Evolutionary conservation across 1,140 invertebrate genomes (phyloP), one percentile per base, ranked within the genome.

Genomic region (Trachelipus rathkii): DNA sequence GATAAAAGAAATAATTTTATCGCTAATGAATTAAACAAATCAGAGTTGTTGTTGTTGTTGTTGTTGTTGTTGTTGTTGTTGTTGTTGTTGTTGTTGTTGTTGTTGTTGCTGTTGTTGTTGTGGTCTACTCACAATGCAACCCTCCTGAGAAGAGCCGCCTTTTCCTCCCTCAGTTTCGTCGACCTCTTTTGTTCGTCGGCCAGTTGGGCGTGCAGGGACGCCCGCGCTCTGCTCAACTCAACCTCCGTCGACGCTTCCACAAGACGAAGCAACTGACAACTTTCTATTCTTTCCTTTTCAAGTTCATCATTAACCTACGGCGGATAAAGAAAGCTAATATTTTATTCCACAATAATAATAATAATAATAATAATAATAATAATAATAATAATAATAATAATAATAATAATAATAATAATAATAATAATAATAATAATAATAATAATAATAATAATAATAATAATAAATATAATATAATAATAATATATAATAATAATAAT

Each of bases 391-490:
- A 70, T 70, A 70, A 70, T 70, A 19, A 70, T 70, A 70, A 70
- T 70, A 70, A 70, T 70, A 70, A 70, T 70, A 9, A 5, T 70
- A 70, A 70, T 70, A 70, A 70, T 70, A 70, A 70, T 70, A 70
- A 70, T 70, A 70, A 70, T 70, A 70, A 70, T 70, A 70, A 70
- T 70, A 70, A 70, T 70, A 13, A 70, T 70, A 21, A 70, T 24
- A 21, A 70, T 70, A 21, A 70, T 70, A 21, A 70, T 70, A 13
- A 70, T 70, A 21, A 70, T 70, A 21, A 70, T 19, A 19, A 70
- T 19, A 19, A 70, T 19, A 19, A 70, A 2, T 5, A 70, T 19
- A 21, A 70, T 19, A 19, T 19, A 33, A 33, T 33, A 33, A 33
- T 33, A 33, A 33, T 33, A 33, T n/a, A 33, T 33, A 33, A 33